Base-by-base conservation (phyloP, 2,888 invertebrate species). In the Drosophila greeni region DNA sequence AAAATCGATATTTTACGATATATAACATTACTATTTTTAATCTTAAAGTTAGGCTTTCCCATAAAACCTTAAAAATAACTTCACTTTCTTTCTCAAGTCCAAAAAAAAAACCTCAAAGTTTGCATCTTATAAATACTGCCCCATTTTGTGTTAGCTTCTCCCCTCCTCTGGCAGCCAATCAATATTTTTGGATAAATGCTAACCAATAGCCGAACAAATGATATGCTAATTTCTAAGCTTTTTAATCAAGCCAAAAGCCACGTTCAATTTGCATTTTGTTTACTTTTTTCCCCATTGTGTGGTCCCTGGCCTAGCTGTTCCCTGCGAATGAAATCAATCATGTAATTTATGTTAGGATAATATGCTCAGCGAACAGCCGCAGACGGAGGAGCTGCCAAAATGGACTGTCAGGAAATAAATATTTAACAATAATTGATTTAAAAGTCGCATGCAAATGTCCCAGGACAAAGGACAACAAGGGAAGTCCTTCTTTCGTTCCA, bases 341-440 rank as follows among this genome's bases (percentile, higher is more conserved):
- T 85, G 86, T 86, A 86, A 86, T 85, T 86, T 85, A 85, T 81
- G 85, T 85, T 83, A 74, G 81, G 72, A 83, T 83, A 81, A 80
- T 81, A 82, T 71, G 77, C 66, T 64, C 66, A 31, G 59, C 40
- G 45, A 57, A 52, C 59, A 37, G 16, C 49, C 48, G 16, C 45
- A 36, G 39, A 53, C 20, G 2, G 55, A 29, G 29, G 29, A 18
- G 31, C 42, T 29, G 37, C 62, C 48, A 58, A 68, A 78, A 74
- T 69, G 82, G 79, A 83, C 83, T 76, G 82, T 57, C 72, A 69
- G 82, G 82, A 82, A 82, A 82, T 82, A 82, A 82, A 82, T 82
- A 84, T 82, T 84, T 82, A 84, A 82, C 82, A 84, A 82, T 84
- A 82, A 82, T 82, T 82, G 82, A 84, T 84, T 82, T 82, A 82